These are phyloP conservation scores for Tineola bisselliella DNA, from an alignment of 2,888 invertebrate genomes.

Conservation along the genomic window DNA sequence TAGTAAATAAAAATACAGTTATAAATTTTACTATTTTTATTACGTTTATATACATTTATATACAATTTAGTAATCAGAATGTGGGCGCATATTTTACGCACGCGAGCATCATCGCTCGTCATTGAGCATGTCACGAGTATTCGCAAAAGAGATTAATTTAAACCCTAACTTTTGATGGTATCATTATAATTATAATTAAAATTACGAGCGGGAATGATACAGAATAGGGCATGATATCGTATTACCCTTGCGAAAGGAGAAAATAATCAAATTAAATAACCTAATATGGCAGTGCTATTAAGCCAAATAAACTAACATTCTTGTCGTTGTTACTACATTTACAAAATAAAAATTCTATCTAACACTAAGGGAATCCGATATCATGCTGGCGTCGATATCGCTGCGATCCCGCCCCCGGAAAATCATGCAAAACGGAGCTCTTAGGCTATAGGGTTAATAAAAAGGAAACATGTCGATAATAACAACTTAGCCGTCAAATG, in stretches of 20 bases:
- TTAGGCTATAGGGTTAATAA: slow-evolving; percentile 18
- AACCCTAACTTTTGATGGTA: slow-evolving; percentile 23
- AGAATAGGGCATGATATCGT: slow-evolving; percentile 41
- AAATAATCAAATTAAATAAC: not conserved
- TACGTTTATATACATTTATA: slow-evolving; percentile 62
- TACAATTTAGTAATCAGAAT: slow-evolving; percentile 38
- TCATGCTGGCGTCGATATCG: slow-evolving; percentile 13
- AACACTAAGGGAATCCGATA: not conserved
- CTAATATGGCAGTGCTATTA: not conserved
- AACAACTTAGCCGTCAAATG: not conserved
- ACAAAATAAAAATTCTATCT: too few relatives aligned
- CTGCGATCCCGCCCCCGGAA: slow-evolving; percentile 38
- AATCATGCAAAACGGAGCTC: slow-evolving; percentile 38
- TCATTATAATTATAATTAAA: slow-evolving; percentile 39
- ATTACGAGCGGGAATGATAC: slow-evolving; percentile 51
- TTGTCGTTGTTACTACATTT: too few relatives aligned
- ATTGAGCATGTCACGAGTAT: slow-evolving; percentile 44
- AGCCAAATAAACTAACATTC: not conserved
- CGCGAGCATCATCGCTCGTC: slow-evolving; percentile 35
- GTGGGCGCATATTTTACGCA: slow-evolving; percentile 21
- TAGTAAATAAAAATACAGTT: not conserved
- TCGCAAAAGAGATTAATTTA: slow-evolving; percentile 9
- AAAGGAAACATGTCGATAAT: not conserved
- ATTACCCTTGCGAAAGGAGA: slow-evolving; percentile 21
- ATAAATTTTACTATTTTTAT: slow-evolving; percentile 52